Base-by-base conservation (phyloP, 2,888 invertebrate genomes). In the Sphinx pinastri region DNA sequence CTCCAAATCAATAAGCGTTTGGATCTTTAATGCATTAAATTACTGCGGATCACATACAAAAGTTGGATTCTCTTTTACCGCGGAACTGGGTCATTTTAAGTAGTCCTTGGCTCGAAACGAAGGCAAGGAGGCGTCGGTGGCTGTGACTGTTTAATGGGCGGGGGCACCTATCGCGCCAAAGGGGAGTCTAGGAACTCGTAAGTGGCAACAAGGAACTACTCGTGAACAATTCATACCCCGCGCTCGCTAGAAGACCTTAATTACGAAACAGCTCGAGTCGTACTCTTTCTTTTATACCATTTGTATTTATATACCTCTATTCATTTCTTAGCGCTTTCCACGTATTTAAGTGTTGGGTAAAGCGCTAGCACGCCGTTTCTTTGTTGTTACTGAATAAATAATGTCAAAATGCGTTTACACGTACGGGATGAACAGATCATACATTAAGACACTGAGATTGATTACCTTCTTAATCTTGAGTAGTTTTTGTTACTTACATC, bases 51-150 rank as follows among this genome's bases (percentile, higher is more conserved):
- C 71, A 73, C 73, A 70, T 66, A 74, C 60, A 73, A 73, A 77
- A 79, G 73, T 73, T 68, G 76, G 75, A 74, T 77, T 76, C 71
- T 72, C 74, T 77, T 78, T 74, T 75, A 47, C 74, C 59, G 71
- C 70, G 68, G 68, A 85, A 79, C 79, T 84, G 74, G 83, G 77
- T 74, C 84, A 76, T 77, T 80, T 81, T 76, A 79, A 85, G 85
- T 81, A 81, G 79, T 81, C 73, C 80, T 83, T 75, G 73, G 74
- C 74, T 74, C 71, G 70, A 72, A 76, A 75, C 71, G 69, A 71
- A 76, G 74, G 74, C 67, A 71, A 59, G 68, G 72, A 57, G 52
- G 70, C 54, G 58, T 45, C 70, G 68, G 71, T 16, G 69, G 67
- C 67, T 11, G 57, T 51, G 54, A 5, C 54, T 19, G 54, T 58